These are phyloP conservation scores for Lateolabrax maculatus DNA, from an alignment of 2,797 vertebrate species.

Conservation along the genomic window DNA sequence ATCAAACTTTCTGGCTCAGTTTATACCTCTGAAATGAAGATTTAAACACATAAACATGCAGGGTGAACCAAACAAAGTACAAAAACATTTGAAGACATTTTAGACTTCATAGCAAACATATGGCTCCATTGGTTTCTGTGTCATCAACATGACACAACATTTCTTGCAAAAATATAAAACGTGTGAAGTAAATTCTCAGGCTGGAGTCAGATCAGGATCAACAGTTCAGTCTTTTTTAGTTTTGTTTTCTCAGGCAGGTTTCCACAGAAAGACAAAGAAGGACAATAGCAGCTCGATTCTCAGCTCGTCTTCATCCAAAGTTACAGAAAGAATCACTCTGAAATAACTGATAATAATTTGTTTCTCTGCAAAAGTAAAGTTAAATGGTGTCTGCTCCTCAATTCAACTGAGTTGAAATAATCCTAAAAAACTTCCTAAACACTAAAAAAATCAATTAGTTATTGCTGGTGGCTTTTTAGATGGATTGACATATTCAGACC, in stretches of 20 bases:
- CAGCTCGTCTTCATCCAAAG: conserved; percentile 36
- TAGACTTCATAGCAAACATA: too few relatives aligned
- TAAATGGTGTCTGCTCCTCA: background rate
- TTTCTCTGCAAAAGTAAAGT: conserved; percentile 32
- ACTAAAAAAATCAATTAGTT: background rate
- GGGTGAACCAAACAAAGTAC: too few relatives aligned
- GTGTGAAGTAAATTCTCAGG: conserved; percentile 58
- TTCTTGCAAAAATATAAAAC: conserved; percentile 69
- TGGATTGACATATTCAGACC: background rate
- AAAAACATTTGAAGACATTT: too few relatives aligned
- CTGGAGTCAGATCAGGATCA: conserved; percentile 30
- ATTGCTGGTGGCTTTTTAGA: background rate
- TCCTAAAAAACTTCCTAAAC: too few relatives aligned
- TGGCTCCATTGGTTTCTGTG: too few relatives aligned
- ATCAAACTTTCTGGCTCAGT: background rate
- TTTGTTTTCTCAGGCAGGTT: conserved; percentile 16
- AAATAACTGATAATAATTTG: background rate
- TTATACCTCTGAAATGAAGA: too few relatives aligned
- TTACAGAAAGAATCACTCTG: background rate
- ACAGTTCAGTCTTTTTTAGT: background rate
- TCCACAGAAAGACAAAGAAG: conserved; percentile 31
- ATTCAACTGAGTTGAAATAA: background rate
- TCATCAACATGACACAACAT: conserved; percentile 22
- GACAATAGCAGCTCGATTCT: conserved; percentile 45
- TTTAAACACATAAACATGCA: too few relatives aligned